Percentiles rank a stretch among this genome's conserved stretches.
phyloP scores from a whole-genome alignment of 2,797 vertebrate genomes.

The Oryzias dopingdopingensis region DNA sequence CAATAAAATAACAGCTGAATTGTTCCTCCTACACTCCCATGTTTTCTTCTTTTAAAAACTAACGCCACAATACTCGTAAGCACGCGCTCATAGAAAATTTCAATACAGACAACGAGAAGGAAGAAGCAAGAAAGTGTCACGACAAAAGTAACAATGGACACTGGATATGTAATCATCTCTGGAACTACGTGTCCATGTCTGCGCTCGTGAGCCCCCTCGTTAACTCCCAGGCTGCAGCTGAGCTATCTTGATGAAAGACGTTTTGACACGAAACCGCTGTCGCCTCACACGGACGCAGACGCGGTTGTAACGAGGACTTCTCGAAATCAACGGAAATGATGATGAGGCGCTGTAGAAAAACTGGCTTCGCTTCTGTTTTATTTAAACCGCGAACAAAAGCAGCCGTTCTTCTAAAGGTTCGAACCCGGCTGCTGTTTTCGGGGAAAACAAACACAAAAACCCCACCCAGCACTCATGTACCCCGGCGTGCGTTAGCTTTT shows the following conservation, averaged over 20 bases:
- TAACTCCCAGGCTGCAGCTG: too few species aligned
- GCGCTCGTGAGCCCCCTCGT: not conserved
- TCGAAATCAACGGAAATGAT: not conserved
- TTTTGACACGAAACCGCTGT: too few species aligned
- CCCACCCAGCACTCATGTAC: too few species aligned
- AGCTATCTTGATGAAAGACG: too few species aligned
- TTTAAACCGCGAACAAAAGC: conserved; percentile 17
- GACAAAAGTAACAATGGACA: conserved; percentile 11
- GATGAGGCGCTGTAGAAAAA: not conserved
- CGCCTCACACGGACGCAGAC: too few species aligned
- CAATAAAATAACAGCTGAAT: conserved; percentile 4
- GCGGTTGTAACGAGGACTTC: not conserved
- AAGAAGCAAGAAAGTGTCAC: conserved; percentile 14
- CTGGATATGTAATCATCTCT: conserved; percentile 5
- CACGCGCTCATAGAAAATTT: not conserved
- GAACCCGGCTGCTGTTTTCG: not conserved
- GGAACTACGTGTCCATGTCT: conserved; percentile 30
- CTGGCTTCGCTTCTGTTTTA: conserved; percentile 15
- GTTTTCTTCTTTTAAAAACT: conserved; percentile 17
- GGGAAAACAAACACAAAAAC: not conserved
- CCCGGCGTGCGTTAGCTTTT: not conserved
- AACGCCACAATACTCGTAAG: conserved; percentile 1
- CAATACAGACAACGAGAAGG: not conserved
- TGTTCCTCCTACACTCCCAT: conserved; percentile 18
- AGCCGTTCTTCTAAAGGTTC: not conserved